Base-by-base conservation (phyloP, 2,888 invertebrate species). In the Chrysodeixis includens region DNA sequence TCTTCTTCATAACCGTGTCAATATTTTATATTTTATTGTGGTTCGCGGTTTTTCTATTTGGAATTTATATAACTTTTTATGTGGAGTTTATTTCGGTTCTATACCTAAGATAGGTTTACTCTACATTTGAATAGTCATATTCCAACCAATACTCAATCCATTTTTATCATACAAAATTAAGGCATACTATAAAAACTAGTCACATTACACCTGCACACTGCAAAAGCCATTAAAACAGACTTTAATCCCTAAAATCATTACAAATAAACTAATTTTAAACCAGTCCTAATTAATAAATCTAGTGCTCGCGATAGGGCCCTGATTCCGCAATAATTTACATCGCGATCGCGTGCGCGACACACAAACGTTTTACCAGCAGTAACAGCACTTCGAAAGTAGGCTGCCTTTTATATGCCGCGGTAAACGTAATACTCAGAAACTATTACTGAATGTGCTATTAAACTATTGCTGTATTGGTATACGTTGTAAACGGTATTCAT, bases 321-420 rank as follows among this genome's bases (percentile, higher is more conserved):
- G n/a, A 54, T 73, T 73, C 69, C 62, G 61, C 71, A 65, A 72
- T 66, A 69, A 78, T 74, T 72, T 81, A 69, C 69, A 69, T 71
- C 51, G 49, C 46, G 52, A 71, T 82, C 70, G 82, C 82, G 83
- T 83, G 84, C 63, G 46, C 54, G 40, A 55, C 54, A 12, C 59
- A n/a, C 46, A 14, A 18, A 44, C 26, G 61, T 51, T n/a, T 30
- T 52, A 40, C 46, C 49, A 60, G 8, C 35, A 22, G 58, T 52
- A 32, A 32, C 49, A 60, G 8, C 35, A 22, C 59, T 8, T 12
- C 16, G 14, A 61, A 72, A 72, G 61, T 56, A 63, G 62, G 58
- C 57, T 74, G 53, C 40, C 4, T n/a, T 12, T 44, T 44, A 40
- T n/a, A 40, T 40, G 14, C n/a, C 40, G n/a, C 40, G 14, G 40